Evolutionary conservation across 2,888 invertebrate genomes (phyloP).

Genomic region (Chloroclysta siterata): DNA sequence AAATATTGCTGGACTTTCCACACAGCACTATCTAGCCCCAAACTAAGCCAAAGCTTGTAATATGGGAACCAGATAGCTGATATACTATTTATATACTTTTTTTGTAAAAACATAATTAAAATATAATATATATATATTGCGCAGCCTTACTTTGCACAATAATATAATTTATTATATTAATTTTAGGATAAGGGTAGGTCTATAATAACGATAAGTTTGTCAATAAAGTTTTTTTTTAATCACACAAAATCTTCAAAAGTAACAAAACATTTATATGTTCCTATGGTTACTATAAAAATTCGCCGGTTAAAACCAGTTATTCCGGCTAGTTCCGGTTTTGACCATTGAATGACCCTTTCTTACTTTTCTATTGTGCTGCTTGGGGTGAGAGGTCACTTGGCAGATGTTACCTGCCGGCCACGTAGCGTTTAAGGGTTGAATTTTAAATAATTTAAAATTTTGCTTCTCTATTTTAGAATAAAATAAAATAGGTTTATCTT

Average conservation of each 20-base stretch:
- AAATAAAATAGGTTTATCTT: not conserved
- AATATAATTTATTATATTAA: too few relatives aligned
- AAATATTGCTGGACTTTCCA: too few relatives aligned
- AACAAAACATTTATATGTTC: constrained; percentile 3
- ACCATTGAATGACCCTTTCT: constrained; percentile 75
- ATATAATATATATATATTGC: too few relatives aligned
- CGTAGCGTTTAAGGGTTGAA: constrained; percentile 24
- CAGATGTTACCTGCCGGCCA: constrained; percentile 60
- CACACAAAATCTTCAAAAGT: not conserved
- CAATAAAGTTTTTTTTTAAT: too few relatives aligned
- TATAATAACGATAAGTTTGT: too few relatives aligned
- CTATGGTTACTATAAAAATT: constrained; percentile 36
- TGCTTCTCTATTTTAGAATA: constrained; percentile 8
- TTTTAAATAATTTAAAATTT: constrained; percentile 17
- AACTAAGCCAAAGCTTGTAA: too few relatives aligned
- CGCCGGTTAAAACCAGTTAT: constrained; percentile 54
- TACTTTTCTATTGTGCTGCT: constrained; percentile 58
- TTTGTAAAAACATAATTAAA: too few relatives aligned
- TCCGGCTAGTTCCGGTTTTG: constrained; percentile 68
- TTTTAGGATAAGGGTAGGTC: too few relatives aligned
- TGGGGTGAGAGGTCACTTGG: constrained; percentile 60
- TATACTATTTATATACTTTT: too few relatives aligned
- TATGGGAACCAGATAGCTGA: too few relatives aligned
- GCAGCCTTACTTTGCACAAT: too few relatives aligned
- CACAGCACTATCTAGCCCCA: too few relatives aligned